Evolutionary conservation across 2,888 invertebrate species (phyloP), one percentile per base, ranked within the genome.

Genomic region (Patella depressa): DNA sequence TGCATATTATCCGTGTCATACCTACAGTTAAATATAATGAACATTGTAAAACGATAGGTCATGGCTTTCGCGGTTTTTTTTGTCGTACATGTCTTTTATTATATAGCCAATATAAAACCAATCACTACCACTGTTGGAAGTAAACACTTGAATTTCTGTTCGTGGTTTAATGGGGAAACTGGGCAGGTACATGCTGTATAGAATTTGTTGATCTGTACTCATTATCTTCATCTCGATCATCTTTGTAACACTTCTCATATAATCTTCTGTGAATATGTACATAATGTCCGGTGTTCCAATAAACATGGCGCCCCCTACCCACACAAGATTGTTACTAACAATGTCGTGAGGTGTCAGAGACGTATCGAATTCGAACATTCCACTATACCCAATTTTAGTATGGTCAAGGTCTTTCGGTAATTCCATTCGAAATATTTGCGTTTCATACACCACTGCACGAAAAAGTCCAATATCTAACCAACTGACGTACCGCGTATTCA

Each of bases 401-500:
- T 80, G 59, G 53, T 86, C 84, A 78, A 86, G 84, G 24, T 78
- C 73, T 12, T 75, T 65, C 11, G 88, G 87, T 1, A 82, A 71
- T 15, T 77, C 53, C 17, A 88, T 65, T 9, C 74, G 78, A 77
- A 86, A 86, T 0, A 65, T 29, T 12, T 81, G 75, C 3, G 73
- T 79, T 19, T 84, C 82, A 15, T 79, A 59, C 9, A 79, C 83
- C 19, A 84, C 75, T 55, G 82, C 82, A 15, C 89, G 84, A 73
- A 88, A 89, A n/a, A 88, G 79, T 4, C 89, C 89, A 12, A 89
- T 83, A 72, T 89, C 89, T 34, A 89, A 71, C 89, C 89, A 89
- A 14, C 84, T 83, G 53, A 89, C 78, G 75, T 88, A 88, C 72
- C 84, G 83, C 0, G 89, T 89, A 17, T 80, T 76, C 74, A 84